These are phyloP conservation scores for Brachionus paranguensis DNA, from an alignment of 1,140 invertebrate genomes.

Conservation along the genomic window DNA sequence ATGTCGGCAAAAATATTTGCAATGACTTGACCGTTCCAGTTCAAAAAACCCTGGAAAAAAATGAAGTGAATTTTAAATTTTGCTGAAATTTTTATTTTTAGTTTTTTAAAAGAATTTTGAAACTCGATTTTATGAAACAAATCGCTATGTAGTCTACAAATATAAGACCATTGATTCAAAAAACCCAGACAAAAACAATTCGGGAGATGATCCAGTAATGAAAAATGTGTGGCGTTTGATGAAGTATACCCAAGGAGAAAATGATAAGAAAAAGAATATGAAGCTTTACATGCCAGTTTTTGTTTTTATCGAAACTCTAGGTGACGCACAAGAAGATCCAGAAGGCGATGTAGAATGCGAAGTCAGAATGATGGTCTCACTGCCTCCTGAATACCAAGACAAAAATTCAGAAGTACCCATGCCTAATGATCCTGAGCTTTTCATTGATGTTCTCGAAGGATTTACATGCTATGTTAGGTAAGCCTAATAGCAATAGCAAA, in stretches of 20 bases:
- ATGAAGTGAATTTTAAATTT: neutral
- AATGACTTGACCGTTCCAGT: constrained; percentile 17
- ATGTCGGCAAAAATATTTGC: constrained; percentile 21
- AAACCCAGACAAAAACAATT: neutral
- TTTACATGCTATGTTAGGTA: constrained; percentile 31
- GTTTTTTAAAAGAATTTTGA: constrained; percentile 10
- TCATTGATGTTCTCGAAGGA: constrained; percentile 9
- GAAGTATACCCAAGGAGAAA: constrained; percentile 38
- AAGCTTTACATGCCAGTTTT: constrained; percentile 38
- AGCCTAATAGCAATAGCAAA: neutral
- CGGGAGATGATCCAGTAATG: constrained; percentile 31
- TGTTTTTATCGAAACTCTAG: constrained; percentile 18
- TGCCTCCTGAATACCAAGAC: constrained; percentile 13
- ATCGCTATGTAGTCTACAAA: neutral
- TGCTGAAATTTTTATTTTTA: neutral
- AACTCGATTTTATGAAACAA: constrained; percentile 28
- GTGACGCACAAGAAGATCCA: neutral
- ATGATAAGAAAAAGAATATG: constrained; percentile 33
- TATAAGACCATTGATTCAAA: constrained; percentile 9
- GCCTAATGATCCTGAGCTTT: neutral
- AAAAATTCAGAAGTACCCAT: neutral
- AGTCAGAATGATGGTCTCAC: constrained; percentile 14
- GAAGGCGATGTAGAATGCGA: neutral
- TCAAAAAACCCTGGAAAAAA: neutral
- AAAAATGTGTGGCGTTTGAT: constrained; percentile 36